A percentile compares a stretch with the other conserved stretches of the same genome.
Conservation (phyloP, 2,797 vertebrate species). For the Chelonia mydas region DNA sequence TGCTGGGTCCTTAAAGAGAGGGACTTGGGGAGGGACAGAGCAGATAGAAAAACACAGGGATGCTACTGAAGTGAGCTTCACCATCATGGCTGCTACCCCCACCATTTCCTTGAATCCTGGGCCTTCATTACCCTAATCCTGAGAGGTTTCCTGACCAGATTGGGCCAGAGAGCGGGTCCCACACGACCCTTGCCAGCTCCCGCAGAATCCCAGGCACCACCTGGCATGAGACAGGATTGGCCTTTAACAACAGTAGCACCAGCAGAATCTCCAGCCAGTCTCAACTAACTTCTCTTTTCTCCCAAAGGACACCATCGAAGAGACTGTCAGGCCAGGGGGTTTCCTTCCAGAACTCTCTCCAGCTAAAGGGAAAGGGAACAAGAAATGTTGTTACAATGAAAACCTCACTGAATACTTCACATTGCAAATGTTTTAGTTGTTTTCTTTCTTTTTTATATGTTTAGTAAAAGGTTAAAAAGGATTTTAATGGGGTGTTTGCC, state of each 20-base stretch:
- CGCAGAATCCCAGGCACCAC: background rate
- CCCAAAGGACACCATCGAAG: background rate
- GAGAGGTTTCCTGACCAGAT: background rate
- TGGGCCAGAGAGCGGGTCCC: background rate
- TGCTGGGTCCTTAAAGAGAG: background rate
- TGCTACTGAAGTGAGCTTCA: background rate
- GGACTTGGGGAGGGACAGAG: background rate
- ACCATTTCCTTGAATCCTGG: background rate
- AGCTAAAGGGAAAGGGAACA: too few relatives aligned
- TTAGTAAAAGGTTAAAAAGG: too few relatives aligned
- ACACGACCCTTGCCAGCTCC: background rate
- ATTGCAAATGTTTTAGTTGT: too few relatives aligned
- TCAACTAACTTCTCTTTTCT: background rate
- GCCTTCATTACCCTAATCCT: too few relatives aligned
- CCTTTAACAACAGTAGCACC: background rate
- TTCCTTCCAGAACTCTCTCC: too few relatives aligned
- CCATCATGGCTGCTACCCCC: background rate
- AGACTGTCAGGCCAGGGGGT: too few relatives aligned
- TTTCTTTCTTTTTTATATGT: too few relatives aligned
- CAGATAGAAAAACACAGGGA: background rate
- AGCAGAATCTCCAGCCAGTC: background rate
- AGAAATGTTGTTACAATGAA: too few relatives aligned
- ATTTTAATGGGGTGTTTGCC: too few relatives aligned
- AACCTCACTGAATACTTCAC: too few relatives aligned
- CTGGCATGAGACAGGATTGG: background rate